Conservation (phyloP, 35 echinoderm and acorn worm genomes). For the Acanthaster planci region DNA sequence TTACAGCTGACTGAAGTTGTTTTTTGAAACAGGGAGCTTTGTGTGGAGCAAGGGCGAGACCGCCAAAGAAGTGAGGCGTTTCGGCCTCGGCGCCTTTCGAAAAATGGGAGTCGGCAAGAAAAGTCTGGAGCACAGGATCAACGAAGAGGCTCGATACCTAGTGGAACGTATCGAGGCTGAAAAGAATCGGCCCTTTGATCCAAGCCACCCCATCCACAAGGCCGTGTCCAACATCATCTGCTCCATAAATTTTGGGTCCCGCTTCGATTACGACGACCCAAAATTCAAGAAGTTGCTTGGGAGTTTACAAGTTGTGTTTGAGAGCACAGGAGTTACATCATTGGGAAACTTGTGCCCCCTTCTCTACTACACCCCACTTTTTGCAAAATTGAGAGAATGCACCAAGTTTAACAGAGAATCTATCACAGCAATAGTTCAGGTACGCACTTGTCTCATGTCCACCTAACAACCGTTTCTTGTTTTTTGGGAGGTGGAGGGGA, state of each 20-base stretch:
- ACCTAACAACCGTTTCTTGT: too few relatives aligned
- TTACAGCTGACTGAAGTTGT: too few relatives aligned
- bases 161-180: neutral
- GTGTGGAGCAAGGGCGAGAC: conserved; percentile 43
- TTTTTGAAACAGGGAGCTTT: conserved; percentile 44
- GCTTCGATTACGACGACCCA: conserved; percentile 62
- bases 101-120: conserved; percentile 65
- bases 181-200: neutral
- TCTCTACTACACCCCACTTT: neutral
- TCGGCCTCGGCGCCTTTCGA: conserved; percentile 40
- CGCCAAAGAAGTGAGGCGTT: conserved; percentile 47
- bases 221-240: conserved; percentile 77
- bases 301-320: neutral
- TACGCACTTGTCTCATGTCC: too few relatives aligned
- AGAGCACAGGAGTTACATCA: neutral
- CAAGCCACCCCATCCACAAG: neutral
- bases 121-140: conserved; percentile 53
- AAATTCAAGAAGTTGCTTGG: conserved; percentile 31
- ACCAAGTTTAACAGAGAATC: neutral
- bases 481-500: too few relatives aligned
- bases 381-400: neutral
- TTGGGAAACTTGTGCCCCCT: neutral
- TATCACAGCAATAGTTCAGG: too few relatives aligned
- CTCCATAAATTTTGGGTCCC: conserved; percentile 58
- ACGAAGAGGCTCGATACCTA: conserved; percentile 51